Base-by-base conservation (phyloP, 1,140 invertebrate species). In the Vanessa atalanta region DNA sequence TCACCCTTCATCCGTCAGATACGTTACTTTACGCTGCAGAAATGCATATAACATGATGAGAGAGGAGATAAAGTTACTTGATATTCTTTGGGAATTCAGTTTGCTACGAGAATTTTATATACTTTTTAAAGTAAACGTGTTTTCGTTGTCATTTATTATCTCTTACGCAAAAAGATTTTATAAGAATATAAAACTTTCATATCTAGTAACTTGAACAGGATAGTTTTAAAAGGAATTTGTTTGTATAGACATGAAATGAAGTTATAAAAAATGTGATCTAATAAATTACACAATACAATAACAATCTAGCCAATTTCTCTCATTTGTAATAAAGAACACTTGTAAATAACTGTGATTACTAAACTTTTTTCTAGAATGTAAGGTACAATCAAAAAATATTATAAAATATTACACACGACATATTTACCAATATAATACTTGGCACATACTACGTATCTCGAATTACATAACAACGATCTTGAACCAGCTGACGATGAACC, bases 381-480 rank as follows among this genome's bases (percentile, higher is more conserved):
- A n/a, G 37, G 9, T 43, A 43, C 37, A 43, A 43, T 43, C 26
- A 31, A 43, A 43, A 43, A 43, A 5, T 43, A 43, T 11, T 43
- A 43, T 43, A 43, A 43, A 43, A 43, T 43, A 43, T 43, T 43
- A 43, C 37, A 43, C 37, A 9, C 8, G 9, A 43, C 37, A 5
- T 43, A 43, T 43, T 43, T 43, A 43, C 53, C 53, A 57, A 23
- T 16, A 23, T 14, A 23, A 57, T n/a, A 57, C 53, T 57, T 57
- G 53, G 53, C 53, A 57, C 53, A 57, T 23, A 23, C 15, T 20
- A 53, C 53, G 16, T 53, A n/a, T 66, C 50, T 57, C 53, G 53
- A 6, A 65, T 69, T 69, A 75, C 64, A 75, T 71, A 69, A 72
- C 73, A 48, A 23, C 73, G 74, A 78, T 78, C 81, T 83, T 83